Base-by-base conservation (phyloP, 2,797 vertebrate genomes). In the Ptychadena robeensis region DNA sequence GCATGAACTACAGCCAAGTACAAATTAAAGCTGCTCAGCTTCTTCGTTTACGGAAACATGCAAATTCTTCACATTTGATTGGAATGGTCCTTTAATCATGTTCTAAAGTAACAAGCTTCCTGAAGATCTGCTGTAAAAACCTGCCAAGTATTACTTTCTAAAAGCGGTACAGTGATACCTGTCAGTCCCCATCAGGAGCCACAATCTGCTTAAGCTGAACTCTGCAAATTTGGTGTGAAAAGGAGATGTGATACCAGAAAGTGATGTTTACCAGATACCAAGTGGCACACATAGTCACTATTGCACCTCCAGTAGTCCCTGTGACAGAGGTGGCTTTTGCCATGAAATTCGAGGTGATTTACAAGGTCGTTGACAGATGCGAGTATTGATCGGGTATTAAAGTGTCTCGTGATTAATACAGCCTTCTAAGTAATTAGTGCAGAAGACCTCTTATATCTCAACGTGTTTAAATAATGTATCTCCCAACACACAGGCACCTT, bases 381-480 rank as follows among this genome's bases (percentile, higher is more conserved):
- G 83, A 84, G 86, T 90, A 91, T 91, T 89, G 89, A 91, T 87
- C 88, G 91, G 88, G 91, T 91, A 90, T 91, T 92, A 91, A 91
- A 90, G 88, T 91, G 88, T 90, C 91, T 90, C 86, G 87, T 89
- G 88, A 90, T 91, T 89, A 89, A 89, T 90, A 91, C 87, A 90
- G 89, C 90, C 89, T 90, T 90, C 86, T 80, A 91, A 91, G 88
- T 88, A 91, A 89, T 91, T 91, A 89, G 86, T 87, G 86, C 65
- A 87, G 87, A 88, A 91, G 91, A 89, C 89, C 86, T 88, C 90
- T 91, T 86, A 83, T 87, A 91, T 88, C 88, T 87, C 88, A 77
- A 86, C 83, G 75, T 63, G 85, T 90, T 90, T 93, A 93, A 92
- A 93, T 91, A 92, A 94, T 91, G 88, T 83, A 92, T 89, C 90